Conservation (phyloP, 2,113 vertebrate species). For the Oxyruncus cristatus region DNA sequence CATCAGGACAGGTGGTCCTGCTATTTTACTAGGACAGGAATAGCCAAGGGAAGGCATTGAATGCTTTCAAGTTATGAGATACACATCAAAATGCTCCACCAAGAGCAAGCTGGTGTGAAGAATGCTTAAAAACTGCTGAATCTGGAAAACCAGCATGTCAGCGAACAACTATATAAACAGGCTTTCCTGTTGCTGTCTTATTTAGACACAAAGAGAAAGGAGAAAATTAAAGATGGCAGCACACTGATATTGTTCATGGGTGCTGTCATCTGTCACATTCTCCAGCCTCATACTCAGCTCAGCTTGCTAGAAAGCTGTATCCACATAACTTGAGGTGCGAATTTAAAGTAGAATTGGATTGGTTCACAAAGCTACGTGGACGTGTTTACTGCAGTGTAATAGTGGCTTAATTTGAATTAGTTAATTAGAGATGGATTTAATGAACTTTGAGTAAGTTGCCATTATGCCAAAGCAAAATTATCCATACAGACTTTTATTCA, state of each 20-base stretch:
- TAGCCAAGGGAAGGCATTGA: neutral
- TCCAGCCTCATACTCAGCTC: neutral
- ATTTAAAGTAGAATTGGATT: neutral
- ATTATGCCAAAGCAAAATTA: constrained; percentile 21
- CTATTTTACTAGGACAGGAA: neutral
- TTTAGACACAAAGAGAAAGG: constrained; percentile 2
- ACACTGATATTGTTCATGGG: neutral
- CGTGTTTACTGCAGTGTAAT: neutral
- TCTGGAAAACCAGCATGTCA: neutral
- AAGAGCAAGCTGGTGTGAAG: neutral
- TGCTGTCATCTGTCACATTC: neutral
- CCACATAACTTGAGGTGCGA: neutral
- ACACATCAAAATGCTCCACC: neutral
- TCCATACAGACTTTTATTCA: neutral
- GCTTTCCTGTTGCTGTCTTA: neutral
- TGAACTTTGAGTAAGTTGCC: constrained; percentile 38
- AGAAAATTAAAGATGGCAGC: constrained; percentile 47
- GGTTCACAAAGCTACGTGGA: neutral
- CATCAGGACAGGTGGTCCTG: neutral
- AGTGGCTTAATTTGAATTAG: constrained; percentile 2
- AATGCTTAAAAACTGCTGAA: neutral
- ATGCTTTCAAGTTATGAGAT: neutral
- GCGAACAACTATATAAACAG: neutral
- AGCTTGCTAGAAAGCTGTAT: neutral
- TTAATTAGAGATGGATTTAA: constrained; percentile 57